A percentile compares a stretch with the other conserved stretches of the same genome.
These are phyloP conservation scores for Venustoraphidia nigricollis DNA, from an alignment of 2,888 invertebrate genomes.

Conservation along the genomic window DNA sequence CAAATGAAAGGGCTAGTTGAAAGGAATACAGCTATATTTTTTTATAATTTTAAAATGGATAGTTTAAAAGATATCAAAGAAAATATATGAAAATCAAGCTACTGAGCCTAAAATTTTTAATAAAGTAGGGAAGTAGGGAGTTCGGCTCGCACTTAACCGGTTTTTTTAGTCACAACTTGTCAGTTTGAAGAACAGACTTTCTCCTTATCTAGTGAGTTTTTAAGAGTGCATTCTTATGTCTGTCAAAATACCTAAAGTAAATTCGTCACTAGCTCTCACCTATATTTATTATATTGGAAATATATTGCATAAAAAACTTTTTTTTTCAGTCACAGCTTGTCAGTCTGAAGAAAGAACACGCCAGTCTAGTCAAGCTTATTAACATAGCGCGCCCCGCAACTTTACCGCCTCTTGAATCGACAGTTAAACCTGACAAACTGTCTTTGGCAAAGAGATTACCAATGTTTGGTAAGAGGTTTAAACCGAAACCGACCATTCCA, in stretches of 20 bases:
- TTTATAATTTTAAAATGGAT: no score
- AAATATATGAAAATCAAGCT: no score
- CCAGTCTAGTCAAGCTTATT: conserved; percentile 50
- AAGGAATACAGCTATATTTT: no score
- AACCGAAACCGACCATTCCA: conserved; percentile 7
- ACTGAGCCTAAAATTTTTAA: no score
- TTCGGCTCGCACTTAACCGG: no score
- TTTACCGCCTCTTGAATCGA: conserved; percentile 33
- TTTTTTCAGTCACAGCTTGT: conserved; percentile 41
- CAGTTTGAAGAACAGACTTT: no score
- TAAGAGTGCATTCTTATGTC: neutral
- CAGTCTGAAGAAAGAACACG: conserved; percentile 51
- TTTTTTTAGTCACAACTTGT: no score
- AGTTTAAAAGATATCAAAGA: no score
- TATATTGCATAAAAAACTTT: conserved; percentile 12
- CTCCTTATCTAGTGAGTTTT: neutral
- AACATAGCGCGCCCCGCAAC: conserved; percentile 57
- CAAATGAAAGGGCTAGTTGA: no score
- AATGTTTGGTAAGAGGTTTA: conserved; percentile 36
- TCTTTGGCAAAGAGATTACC: conserved; percentile 22
- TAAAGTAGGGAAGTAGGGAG: no score
- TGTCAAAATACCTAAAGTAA: neutral
- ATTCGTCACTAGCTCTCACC: no score
- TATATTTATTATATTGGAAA: conserved; percentile 11
- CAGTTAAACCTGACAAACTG: conserved; percentile 13